Evolutionary conservation across 2,113 vertebrate species (phyloP).

Genomic region (Columba janthina): DNA sequence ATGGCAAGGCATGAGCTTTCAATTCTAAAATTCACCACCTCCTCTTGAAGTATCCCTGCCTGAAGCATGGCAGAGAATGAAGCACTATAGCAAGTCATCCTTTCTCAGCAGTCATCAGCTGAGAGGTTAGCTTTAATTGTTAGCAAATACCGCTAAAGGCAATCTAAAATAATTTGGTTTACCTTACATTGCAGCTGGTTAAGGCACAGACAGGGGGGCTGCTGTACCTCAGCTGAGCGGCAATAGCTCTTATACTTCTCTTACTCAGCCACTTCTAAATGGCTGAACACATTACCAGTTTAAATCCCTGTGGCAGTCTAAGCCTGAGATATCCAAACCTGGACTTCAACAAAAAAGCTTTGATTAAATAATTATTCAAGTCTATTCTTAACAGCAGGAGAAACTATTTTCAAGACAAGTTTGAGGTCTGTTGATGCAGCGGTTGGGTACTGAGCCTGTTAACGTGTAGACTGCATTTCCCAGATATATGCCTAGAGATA

Average conservation of each 20-base stretch:
- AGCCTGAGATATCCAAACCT: not conserved
- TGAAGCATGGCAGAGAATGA: not conserved
- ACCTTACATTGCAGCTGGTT: not conserved
- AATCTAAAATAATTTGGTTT: not conserved
- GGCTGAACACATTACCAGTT: not conserved
- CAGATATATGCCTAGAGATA: not conserved
- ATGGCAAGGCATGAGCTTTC: not conserved
- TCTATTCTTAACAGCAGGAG: not conserved
- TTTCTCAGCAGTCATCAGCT: not conserved
- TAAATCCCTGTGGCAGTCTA: not conserved
- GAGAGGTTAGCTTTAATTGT: not conserved
- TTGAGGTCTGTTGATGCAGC: not conserved
- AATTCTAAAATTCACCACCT: not conserved
- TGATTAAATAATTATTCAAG: not conserved
- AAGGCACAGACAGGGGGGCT: not conserved
- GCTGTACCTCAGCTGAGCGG: not conserved
- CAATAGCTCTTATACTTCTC: not conserved
- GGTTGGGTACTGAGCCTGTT: not conserved
- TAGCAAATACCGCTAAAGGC: not conserved
- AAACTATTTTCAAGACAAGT: not conserved
- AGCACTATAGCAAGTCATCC: not conserved
- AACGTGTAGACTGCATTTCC: not conserved
- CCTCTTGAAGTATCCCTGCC: not conserved
- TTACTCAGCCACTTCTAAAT: not conserved
- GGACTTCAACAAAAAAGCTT: not conserved